phyloP scores from a whole-genome alignment of 2,113 vertebrate genomes.

The human (Homo sapiens) region GRCh38 chr4:149731001-149731500 shows the following conservation, averaged over 20 bases:
- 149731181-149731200: background rate
- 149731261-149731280: background rate
- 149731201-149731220: background rate
- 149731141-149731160: background rate
- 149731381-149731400: background rate
- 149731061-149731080: background rate
- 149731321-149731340: background rate
- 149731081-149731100: background rate
- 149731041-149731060: background rate
- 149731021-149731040: background rate
- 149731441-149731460: background rate
- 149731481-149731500: background rate
- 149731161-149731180: background rate
- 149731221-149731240: background rate
- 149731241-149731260: background rate
- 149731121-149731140: background rate
- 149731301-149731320: background rate
- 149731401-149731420: background rate
- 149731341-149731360: background rate
- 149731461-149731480: background rate
- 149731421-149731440: background rate
- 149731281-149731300: background rate
- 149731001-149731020: background rate
- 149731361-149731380: background rate
- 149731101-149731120: background rate